Evolutionary conservation across 2,113 vertebrate genomes (phyloP).

Genomic region (Campylomormyrus numenius): DNA sequence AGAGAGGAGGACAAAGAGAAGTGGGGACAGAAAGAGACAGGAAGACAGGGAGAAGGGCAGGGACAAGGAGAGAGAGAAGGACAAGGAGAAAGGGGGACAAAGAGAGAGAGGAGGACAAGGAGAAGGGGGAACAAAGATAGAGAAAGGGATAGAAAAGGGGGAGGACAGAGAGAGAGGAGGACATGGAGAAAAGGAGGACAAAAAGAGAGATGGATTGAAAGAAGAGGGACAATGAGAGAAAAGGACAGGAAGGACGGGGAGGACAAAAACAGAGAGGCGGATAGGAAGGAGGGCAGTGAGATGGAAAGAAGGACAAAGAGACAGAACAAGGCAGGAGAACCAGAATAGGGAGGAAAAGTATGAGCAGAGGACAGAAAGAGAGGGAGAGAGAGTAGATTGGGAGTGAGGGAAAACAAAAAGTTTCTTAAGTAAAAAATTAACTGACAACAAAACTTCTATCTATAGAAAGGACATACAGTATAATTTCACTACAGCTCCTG

Average conservation of each 20-base stretch:
- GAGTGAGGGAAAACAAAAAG: background rate
- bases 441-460: background rate
- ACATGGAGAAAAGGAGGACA: background rate
- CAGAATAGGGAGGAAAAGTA: background rate
- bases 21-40: background rate
- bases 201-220: background rate
- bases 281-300: background rate
- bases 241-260: background rate
- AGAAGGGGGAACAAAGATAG: background rate
- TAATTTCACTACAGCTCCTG: background rate
- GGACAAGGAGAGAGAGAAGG: background rate
- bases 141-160: background rate
- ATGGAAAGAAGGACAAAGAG: background rate
- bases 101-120: background rate
- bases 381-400: background rate
- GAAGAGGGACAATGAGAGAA: background rate
- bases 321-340: background rate
- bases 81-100: background rate
- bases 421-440: background rate
- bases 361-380: background rate
- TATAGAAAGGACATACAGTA: background rate
- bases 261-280: background rate
- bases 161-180: no score
- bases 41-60: background rate
- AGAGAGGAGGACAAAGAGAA: background rate